A percentile compares a stretch with the other conserved stretches of the same genome.
These are phyloP conservation scores for Typhlomys cinereus DNA, from an alignment of 2,113 vertebrate genomes.

Conservation along the genomic window DNA sequence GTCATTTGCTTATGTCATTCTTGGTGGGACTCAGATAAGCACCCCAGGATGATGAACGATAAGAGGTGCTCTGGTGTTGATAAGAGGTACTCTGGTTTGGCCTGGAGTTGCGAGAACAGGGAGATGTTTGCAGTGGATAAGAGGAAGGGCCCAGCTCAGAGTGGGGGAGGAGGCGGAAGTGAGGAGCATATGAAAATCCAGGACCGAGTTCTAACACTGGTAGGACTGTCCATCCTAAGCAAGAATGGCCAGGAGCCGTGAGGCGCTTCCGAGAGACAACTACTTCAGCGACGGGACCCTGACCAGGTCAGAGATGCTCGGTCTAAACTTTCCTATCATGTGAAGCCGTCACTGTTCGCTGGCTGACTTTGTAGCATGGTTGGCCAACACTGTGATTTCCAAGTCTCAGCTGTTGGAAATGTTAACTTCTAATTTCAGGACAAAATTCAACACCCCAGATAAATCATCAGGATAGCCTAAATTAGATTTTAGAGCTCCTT, in stretches of 20 bases:
- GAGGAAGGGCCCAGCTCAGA: not conserved
- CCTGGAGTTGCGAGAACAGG: not conserved
- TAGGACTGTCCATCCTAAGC: not conserved
- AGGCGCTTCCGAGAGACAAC: not conserved
- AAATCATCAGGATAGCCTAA: not conserved
- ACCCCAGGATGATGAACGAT: not conserved
- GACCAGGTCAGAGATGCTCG: not conserved
- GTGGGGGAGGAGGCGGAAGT: not conserved
- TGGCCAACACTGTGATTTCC: not conserved
- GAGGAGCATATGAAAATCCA: not conserved
- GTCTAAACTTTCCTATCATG: not conserved
- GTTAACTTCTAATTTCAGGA: constrained; percentile 49
- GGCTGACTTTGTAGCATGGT: not conserved
- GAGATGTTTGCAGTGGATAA: not conserved
- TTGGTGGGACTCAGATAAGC: not conserved
- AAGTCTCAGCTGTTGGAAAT: not conserved
- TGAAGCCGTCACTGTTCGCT: not conserved
- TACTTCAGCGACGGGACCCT: not conserved
- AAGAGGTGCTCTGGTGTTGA: not conserved
- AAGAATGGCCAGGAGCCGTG: not conserved
- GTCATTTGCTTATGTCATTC: not conserved
- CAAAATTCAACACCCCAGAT: constrained; percentile 30
- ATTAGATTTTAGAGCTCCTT: constrained; percentile 37
- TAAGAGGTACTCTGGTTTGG: not conserved
- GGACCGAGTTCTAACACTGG: not conserved